phyloP scores from a whole-genome alignment of 2,797 vertebrate genomes.

The Pantherophis alleghaniensis region DNA sequence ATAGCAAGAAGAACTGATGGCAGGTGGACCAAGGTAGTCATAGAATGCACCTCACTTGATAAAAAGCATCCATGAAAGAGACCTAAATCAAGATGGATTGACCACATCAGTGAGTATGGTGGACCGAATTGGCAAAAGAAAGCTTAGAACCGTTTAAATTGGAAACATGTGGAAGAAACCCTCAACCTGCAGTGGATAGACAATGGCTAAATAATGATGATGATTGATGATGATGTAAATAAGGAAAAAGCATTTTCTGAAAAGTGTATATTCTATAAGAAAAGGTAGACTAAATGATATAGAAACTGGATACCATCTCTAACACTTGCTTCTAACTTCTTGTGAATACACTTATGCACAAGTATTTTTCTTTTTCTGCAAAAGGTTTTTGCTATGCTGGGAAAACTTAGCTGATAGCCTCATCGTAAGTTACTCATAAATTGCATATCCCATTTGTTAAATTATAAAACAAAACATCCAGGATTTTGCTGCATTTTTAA shows the following conservation, averaged over 20 bases:
- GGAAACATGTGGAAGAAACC: not conserved
- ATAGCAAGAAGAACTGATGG: not conserved
- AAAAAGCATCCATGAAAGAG: not conserved
- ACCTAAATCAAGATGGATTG: not conserved
- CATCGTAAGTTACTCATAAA: not conserved
- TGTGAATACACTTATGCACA: not conserved
- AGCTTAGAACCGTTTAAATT: not conserved
- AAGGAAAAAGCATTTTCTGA: not conserved
- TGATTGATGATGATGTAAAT: not conserved
- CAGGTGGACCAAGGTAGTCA: not conserved
- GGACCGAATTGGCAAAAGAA: not conserved
- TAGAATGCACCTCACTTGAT: not conserved
- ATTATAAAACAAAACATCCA: not conserved
- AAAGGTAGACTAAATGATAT: not conserved
- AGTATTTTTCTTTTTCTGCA: not conserved
- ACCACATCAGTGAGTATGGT: not conserved
- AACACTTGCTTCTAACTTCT: not conserved
- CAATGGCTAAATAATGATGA: not conserved
- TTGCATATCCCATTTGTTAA: not conserved
- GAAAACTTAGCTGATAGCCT: not conserved
- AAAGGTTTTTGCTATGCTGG: not conserved
- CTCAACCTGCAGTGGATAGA: not conserved
- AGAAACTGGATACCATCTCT: not conserved
- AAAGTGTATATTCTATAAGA: not conserved
- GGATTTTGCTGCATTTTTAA: not conserved